Base-by-base conservation (phyloP, 2,113 vertebrate species). In the Acanthochromis polyacanthus region DNA sequence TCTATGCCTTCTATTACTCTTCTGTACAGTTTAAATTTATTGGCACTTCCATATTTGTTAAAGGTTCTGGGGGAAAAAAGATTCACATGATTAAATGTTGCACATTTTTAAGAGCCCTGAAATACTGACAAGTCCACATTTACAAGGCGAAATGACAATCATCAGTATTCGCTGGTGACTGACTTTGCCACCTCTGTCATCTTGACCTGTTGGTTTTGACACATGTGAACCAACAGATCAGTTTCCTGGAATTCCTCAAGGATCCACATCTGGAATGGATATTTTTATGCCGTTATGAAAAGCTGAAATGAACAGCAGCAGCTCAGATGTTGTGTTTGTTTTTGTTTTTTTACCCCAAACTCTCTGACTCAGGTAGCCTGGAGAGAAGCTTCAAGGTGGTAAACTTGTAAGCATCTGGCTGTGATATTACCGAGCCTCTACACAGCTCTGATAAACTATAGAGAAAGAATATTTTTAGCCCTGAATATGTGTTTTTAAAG, bases 251-350 rank as follows among this genome's bases (percentile, higher is more conserved):
- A 90, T 81, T 86, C 81, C 50, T 48, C 46, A 52, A 76, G 75
- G 75, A 80, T 80, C 71, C 66, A 89, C 91, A 94, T 94, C 90
- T 93, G 92, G 88, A 83, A 77, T 7, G 14, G 58, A 88, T 93
- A 84, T 76, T 69, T 67, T 51, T 50, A 59, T 67, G 51, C 66
- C 17, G 1, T 58, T 80, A 61, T 83, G 76, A 91, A 82, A 76
- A 60, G 30, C 66, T 64, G 1, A 80, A 79, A 76, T 64, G 77
- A 85, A 56, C 61, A 15, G 55, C 75, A 62, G 53, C 55, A 63
- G 55, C 53, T 86, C 81, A 80, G 61, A 71, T 56, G 71, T 55
- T 76, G 69, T 55, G 69, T 46, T 16, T 5, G 3, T 46, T 46
- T 46, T 16, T 46, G 9, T 80, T 23, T 51, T 48, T 19, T 17